Evolutionary conservation across 92 coral and sea anemone species (phyloP).

Genomic region (Virgularia gustaviana): DNA sequence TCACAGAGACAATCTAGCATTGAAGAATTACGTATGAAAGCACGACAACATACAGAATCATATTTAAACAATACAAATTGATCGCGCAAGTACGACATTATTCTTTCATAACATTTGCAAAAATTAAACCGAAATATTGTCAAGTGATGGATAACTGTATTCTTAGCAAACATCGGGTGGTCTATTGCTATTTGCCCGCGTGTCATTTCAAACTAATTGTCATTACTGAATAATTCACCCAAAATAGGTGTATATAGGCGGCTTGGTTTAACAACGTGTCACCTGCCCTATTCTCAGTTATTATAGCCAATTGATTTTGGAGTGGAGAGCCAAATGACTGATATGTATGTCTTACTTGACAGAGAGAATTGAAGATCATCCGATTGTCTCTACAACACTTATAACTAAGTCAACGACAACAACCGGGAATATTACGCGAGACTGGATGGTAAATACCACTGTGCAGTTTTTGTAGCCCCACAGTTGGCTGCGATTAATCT

Average conservation of each 20-base stretch:
- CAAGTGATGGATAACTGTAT: conserved; percentile 27
- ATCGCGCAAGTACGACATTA: background rate
- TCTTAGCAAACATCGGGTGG: conserved; percentile 25
- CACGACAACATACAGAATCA: conserved; percentile 43
- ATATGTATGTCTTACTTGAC: too few species aligned
- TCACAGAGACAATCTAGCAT: conserved; percentile 81
- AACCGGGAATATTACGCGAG: too few species aligned
- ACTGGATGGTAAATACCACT: too few species aligned
- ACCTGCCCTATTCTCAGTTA: too few species aligned
- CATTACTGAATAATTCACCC: background rate
- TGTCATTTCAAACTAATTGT: background rate
- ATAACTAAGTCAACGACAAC: too few species aligned
- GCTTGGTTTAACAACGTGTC: too few species aligned
- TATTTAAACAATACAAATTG: conserved; percentile 13
- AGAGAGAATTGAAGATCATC: too few species aligned
- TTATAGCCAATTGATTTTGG: too few species aligned
- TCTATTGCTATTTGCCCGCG: conserved; percentile 14
- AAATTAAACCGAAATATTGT: conserved; percentile 26
- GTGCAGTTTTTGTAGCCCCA: too few species aligned
- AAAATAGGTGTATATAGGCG: background rate
- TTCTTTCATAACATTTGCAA: background rate
- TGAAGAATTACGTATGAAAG: conserved; percentile 76
- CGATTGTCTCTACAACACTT: too few species aligned
- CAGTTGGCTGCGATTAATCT: too few species aligned
- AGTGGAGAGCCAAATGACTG: background rate